Evolutionary conservation across 2,888 invertebrate genomes (phyloP).

Genomic region (Nyleta sp.): DNA sequence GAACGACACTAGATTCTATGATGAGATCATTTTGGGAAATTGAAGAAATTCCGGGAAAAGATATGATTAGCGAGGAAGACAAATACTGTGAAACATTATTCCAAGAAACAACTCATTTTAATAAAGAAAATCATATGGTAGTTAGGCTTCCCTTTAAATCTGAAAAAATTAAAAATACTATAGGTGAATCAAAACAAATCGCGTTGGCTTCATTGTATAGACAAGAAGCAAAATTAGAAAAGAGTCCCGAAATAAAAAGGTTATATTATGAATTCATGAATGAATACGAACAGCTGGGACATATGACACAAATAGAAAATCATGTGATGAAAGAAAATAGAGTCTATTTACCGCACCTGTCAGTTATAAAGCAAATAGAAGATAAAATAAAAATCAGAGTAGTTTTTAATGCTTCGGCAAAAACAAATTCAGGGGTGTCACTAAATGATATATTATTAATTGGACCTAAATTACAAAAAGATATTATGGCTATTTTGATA

Average conservation of each 20-base stretch:
- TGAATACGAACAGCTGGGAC: not conserved
- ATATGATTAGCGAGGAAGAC: not conserved
- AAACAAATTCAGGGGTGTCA: not conserved
- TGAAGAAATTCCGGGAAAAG: not conserved
- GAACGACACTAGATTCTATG: not conserved
- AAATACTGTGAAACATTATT: not conserved
- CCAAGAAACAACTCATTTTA: not conserved
- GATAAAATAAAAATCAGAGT: not conserved
- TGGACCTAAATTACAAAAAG: not conserved
- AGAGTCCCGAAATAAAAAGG: not conserved
- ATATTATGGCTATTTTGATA: not conserved
- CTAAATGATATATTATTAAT: not conserved
- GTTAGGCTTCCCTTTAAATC: not conserved
- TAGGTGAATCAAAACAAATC: slow-evolving; percentile 1
- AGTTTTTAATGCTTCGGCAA: slow-evolving; percentile 7
- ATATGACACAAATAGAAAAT: not conserved
- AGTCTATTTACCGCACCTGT: no score
- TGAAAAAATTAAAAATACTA: not conserved
- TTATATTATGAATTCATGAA: not conserved
- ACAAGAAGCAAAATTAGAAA: not conserved
- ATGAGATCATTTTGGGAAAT: not conserved
- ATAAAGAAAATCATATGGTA: not conserved
- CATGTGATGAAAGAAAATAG: not conserved
- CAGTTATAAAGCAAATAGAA: no score
- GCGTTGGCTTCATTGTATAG: slow-evolving; percentile 3